Conservation (phyloP, 2,797 vertebrate genomes). For the Heterohyrax brucei region DNA sequence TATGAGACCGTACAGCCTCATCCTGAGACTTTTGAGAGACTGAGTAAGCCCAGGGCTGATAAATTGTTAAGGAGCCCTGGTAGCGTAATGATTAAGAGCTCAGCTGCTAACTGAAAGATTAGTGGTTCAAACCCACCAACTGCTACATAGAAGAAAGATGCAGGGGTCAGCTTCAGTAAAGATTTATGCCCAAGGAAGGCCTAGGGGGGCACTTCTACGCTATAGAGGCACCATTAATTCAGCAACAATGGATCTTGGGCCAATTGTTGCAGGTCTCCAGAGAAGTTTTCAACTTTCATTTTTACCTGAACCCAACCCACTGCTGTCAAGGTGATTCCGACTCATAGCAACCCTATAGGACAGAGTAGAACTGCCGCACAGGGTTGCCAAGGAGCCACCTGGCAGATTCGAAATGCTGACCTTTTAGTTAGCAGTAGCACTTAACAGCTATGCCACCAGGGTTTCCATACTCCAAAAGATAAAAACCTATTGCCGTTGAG, state of each 20-base stretch:
- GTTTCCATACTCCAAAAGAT: background rate
- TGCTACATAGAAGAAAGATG: background rate
- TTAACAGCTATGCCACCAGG: too few relatives aligned
- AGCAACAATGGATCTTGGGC: too few relatives aligned
- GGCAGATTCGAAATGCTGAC: too few relatives aligned
- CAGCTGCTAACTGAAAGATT: background rate
- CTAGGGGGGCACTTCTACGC: too few relatives aligned
- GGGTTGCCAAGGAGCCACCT: too few relatives aligned
- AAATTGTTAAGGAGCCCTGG: background rate
- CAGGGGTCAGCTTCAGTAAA: background rate
- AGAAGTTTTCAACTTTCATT: background rate
- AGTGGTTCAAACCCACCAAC: background rate
- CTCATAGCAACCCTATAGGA: too few relatives aligned
- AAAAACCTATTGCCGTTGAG: too few relatives aligned
- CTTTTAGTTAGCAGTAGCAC: too few relatives aligned
- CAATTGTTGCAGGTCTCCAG: background rate
- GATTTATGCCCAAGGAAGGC: background rate
- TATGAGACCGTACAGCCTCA: background rate
- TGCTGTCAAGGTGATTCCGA: too few relatives aligned
- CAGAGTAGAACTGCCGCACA: too few relatives aligned
- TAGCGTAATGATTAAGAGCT: background rate
- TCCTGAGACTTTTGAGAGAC: conserved; percentile 4
- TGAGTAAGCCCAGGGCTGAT: background rate
- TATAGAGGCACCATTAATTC: too few relatives aligned
- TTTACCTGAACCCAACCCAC: background rate